These are phyloP conservation scores for Lamproptera curius DNA, from an alignment of 2,888 invertebrate genomes.

Conservation along the genomic window DNA sequence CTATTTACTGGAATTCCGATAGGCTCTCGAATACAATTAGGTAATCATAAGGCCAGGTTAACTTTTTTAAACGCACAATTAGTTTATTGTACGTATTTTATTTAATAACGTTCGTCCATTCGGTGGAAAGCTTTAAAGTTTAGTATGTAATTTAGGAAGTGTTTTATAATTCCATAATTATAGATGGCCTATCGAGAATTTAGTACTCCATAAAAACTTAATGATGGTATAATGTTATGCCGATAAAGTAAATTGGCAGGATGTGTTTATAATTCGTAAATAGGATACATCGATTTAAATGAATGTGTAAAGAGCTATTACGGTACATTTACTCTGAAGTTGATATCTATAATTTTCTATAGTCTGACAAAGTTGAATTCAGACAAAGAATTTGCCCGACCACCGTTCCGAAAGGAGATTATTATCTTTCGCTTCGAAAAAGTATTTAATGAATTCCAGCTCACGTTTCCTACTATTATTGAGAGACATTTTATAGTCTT, in stretches of 20 bases:
- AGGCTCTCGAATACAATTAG: conserved; percentile 8
- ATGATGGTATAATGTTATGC: conserved; percentile 68
- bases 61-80: conserved; percentile 34
- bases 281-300: conserved; percentile 2
- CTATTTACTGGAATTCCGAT: conserved; percentile 7
- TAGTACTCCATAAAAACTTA: conserved; percentile 67
- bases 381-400: conserved; percentile 21
- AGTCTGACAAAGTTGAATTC: too few relatives aligned
- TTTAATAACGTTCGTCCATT: conserved; percentile 46
- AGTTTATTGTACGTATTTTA: conserved; percentile 45
- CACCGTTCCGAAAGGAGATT: neutral
- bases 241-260: conserved; percentile 75
- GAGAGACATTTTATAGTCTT: conserved; percentile 47
- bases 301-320: conserved; percentile 7
- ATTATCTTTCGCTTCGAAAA: conserved; percentile 31
- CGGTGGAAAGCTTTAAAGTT: conserved; percentile 55
- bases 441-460: conserved; percentile 44
- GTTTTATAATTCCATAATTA: conserved; percentile 65
- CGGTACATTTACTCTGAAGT: neutral
- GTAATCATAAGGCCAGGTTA: neutral
- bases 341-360: conserved; percentile 3
- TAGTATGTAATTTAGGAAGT: conserved; percentile 63
- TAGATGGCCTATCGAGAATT: conserved; percentile 57
- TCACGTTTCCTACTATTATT: conserved; percentile 43
- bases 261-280: conserved; percentile 39